Evolutionary conservation across 2,113 vertebrate genomes (phyloP).

Genomic region (Fukomys damarensis): DNA sequence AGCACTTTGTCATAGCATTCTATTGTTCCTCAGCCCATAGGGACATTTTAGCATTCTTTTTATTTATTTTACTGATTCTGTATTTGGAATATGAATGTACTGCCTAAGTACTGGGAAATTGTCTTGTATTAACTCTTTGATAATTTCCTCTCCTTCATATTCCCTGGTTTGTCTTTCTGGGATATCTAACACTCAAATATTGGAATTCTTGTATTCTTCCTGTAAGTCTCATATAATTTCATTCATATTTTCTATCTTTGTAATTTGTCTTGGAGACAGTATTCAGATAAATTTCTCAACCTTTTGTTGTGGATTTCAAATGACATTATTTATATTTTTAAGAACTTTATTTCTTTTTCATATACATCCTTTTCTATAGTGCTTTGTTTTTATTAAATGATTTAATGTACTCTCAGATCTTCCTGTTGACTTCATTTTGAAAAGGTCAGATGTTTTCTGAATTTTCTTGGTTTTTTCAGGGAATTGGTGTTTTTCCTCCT

Average conservation of each 20-base stretch:
- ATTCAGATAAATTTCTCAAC: constrained; percentile 25
- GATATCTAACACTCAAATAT: neutral
- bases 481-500: neutral
- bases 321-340: neutral
- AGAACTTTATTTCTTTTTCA: neutral
- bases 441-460: neutral
- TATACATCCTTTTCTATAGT: neutral
- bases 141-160: neutral
- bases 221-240: neutral
- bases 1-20: neutral
- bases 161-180: neutral
- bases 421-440: neutral
- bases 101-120: neutral
- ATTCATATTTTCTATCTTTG: neutral
- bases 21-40: neutral
- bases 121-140: neutral
- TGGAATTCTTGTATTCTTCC: neutral
- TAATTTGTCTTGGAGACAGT: neutral
- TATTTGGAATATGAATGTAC: neutral
- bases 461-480: neutral
- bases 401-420: neutral
- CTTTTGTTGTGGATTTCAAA: neutral
- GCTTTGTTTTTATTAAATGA: neutral
- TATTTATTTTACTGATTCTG: neutral
- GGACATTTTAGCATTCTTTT: neutral